A percentile compares a stretch with the other conserved stretches of the same genome.
phyloP scores from a whole-genome alignment of 2,113 vertebrate species.

The Micromys minutus region DNA sequence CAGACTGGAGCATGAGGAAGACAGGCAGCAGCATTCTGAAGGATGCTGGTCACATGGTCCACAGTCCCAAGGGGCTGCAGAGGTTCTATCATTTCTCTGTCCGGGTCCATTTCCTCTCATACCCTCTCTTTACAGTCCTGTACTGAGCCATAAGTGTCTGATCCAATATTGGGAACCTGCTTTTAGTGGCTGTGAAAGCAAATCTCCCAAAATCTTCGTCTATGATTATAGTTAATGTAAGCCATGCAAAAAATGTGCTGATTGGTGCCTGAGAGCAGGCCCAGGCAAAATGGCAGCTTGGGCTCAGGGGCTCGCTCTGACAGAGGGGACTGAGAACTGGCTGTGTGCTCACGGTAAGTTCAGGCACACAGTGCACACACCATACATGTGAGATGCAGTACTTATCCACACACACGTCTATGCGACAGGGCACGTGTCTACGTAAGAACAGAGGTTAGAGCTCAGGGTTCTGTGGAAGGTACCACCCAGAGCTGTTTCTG shows the following conservation, averaged over 20 bases:
- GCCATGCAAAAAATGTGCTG: neutral
- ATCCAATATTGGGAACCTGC: no score
- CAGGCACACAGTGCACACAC: neutral
- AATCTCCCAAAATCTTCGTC: neutral
- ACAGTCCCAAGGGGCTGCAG: no score
- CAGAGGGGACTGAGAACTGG: accelerated
- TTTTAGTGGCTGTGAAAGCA: neutral
- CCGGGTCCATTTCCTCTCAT: neutral
- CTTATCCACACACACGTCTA: accelerated
- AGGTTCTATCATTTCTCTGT: neutral
- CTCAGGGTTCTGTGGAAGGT: accelerated
- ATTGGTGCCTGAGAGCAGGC: neutral
- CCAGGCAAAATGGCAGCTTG: neutral
- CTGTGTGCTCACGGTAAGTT: neutral
- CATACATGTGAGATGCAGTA: neutral
- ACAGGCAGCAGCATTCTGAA: neutral
- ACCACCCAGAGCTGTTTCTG: neutral
- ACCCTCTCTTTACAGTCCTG: neutral
- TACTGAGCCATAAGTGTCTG: neutral
- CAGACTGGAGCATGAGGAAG: neutral
- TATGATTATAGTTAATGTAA: neutral
- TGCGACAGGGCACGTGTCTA: no score
- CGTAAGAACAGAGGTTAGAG: neutral
- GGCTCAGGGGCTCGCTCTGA: accelerated
- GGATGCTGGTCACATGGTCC: neutral